A percentile compares a stretch with the other conserved stretches of the same genome.
phyloP scores from a whole-genome alignment of 1,140 invertebrate genomes.

The Bombus soroeensis region DNA sequence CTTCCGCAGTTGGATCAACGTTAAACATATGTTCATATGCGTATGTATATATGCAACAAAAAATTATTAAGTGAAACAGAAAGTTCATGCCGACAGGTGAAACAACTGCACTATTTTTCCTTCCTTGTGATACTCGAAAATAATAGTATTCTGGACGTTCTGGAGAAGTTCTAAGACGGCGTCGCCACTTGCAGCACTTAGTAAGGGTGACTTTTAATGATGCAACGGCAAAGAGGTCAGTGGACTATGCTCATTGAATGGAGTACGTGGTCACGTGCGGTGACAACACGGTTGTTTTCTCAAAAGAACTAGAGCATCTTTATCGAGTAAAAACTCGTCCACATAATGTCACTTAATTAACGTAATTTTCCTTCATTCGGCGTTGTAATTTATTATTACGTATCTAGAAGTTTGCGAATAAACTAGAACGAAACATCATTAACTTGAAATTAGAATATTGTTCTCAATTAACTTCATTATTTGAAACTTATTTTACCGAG shows the following conservation, averaged over 20 bases:
- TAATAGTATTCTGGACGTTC: conserved; percentile 15
- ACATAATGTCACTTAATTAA: neutral
- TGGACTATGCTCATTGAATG: conserved; percentile 25
- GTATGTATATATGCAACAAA: too few relatives aligned
- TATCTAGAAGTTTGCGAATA: too few relatives aligned
- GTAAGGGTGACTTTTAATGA: conserved; percentile 22
- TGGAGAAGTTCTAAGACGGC: neutral
- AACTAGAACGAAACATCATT: neutral
- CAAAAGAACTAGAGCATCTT: neutral
- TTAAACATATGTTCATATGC: too few relatives aligned
- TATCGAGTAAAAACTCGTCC: neutral
- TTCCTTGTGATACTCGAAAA: conserved; percentile 10
- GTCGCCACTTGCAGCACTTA: conserved; percentile 2
- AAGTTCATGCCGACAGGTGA: neutral
- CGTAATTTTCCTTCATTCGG: neutral
- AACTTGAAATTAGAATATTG: too few relatives aligned
- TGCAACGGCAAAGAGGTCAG: conserved; percentile 24
- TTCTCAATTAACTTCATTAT: too few relatives aligned
- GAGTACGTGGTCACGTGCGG: conserved; percentile 21
- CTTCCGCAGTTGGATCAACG: too few relatives aligned
- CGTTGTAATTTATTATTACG: neutral
- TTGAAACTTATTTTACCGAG: too few relatives aligned
- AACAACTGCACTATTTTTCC: neutral
- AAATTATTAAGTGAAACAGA: too few relatives aligned
- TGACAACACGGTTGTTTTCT: neutral